phyloP scores from a whole-genome alignment of 2,888 invertebrate genomes.

The Ornithoptera priamus region DNA sequence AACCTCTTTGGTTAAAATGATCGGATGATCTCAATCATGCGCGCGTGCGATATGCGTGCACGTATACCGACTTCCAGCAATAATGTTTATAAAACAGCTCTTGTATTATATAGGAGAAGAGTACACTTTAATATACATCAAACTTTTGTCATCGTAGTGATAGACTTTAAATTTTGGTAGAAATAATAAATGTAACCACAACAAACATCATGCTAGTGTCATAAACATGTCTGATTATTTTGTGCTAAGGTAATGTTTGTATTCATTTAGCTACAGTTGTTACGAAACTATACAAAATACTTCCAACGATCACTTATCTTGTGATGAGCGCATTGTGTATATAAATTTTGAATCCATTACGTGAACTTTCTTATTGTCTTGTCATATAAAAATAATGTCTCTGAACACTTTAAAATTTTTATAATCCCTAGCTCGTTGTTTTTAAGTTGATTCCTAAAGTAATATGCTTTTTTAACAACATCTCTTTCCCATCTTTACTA shows the following conservation, averaged over 20 bases:
- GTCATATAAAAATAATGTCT: not conserved
- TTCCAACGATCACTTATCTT: not conserved
- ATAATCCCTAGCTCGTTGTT: not conserved
- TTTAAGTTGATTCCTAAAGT: not conserved
- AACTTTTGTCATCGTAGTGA: no score
- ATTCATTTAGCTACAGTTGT: not conserved
- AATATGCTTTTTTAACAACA: no score
- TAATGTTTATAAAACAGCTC: not conserved
- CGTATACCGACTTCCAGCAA: not conserved
- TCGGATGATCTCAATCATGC: conserved; percentile 5
- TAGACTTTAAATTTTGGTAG: no score
- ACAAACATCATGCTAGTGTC: no score
- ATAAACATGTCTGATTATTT: no score
- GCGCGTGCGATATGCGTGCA: not conserved
- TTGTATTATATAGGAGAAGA: not conserved
- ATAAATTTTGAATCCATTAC: not conserved
- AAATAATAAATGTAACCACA: no score
- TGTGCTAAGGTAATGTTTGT: no score
- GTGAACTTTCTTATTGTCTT: not conserved
- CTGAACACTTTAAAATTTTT: not conserved
- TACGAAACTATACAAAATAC: not conserved
- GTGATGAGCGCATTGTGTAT: not conserved
- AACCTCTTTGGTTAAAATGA: conserved; percentile 2
- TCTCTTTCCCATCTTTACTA: no score
- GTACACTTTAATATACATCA: not conserved